Conservation (phyloP, 2,113 vertebrate species). For the Campylomormyrus numenius region DNA sequence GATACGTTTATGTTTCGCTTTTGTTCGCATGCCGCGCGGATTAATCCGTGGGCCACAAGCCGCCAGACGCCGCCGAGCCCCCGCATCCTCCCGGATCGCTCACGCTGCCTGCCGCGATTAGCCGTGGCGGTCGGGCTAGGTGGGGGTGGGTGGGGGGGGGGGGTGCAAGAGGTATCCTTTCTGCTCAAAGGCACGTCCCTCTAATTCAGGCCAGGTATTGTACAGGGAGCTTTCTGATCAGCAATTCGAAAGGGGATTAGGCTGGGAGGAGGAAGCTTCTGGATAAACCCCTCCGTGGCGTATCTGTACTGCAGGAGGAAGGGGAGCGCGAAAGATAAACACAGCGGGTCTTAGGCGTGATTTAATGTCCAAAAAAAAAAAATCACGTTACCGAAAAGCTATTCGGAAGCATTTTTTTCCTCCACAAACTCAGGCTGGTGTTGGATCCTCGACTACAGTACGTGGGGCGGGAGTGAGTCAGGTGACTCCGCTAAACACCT, state of each 20-base stretch:
- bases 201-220: constrained; percentile 41
- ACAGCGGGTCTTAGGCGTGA: constrained; percentile 23
- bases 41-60: constrained; percentile 58
- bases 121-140: constrained; percentile 18
- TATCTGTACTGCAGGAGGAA: constrained; percentile 3
- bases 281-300: constrained; percentile 38
- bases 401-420: not conserved
- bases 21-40: constrained; percentile 46
- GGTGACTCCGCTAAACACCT: not conserved
- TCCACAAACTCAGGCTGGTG: not conserved
- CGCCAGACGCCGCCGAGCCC: constrained; percentile 56
- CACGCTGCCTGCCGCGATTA: constrained; percentile 26
- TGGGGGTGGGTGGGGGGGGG: not conserved
- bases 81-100: constrained; percentile 45
- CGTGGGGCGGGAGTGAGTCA: not conserved
- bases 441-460: not conserved
- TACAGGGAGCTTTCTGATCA: constrained; percentile 45
- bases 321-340: constrained; percentile 23
- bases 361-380: constrained; percentile 39
- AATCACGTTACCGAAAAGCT: constrained; percentile 5
- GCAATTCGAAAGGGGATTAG: constrained; percentile 47
- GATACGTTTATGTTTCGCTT: constrained; percentile 62
- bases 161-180: constrained; percentile 25
- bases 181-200: constrained; percentile 25
- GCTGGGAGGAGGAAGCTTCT: constrained; percentile 23